phyloP scores from a whole-genome alignment of 2,113 vertebrate genomes.

The Sinosuthora webbiana region DNA sequence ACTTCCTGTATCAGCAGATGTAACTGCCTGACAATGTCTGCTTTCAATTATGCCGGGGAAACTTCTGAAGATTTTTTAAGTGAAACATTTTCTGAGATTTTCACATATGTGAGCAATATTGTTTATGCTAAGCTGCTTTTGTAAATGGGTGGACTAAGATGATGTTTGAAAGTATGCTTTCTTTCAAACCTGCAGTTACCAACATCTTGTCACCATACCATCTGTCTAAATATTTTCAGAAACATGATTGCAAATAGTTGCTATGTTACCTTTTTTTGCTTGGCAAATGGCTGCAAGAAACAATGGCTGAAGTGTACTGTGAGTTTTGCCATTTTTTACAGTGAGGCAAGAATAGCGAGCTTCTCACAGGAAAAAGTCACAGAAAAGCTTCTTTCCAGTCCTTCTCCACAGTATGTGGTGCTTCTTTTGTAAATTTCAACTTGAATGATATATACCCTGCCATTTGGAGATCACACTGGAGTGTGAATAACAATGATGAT shows the following conservation, averaged over 20 bases:
- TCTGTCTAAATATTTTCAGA: conserved; percentile 35
- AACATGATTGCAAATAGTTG: conserved; percentile 28
- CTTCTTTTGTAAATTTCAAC: conserved; percentile 27
- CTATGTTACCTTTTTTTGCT: conserved; percentile 13
- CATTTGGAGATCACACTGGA: conserved; percentile 5
- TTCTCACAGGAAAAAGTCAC: not conserved
- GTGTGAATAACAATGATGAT: not conserved
- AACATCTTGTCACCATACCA: not conserved
- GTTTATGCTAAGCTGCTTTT: not conserved
- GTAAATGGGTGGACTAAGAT: not conserved
- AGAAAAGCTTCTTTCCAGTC: not conserved
- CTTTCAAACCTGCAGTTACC: not conserved
- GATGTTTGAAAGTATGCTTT: conserved; percentile 12
- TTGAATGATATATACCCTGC: conserved; percentile 32
- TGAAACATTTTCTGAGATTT: not conserved
- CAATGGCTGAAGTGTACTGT: not conserved
- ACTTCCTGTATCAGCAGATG: not conserved
- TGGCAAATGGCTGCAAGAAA: not conserved
- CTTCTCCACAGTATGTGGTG: not conserved
- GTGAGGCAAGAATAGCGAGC: not conserved
- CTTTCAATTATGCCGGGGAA: not conserved
- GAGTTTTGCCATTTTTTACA: conserved; percentile 11
- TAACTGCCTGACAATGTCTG: not conserved
- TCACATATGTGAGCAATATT: not conserved
- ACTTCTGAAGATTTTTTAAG: not conserved